Base-by-base conservation (phyloP, 2,797 vertebrate genomes). In the Xyrichtys novacula region DNA sequence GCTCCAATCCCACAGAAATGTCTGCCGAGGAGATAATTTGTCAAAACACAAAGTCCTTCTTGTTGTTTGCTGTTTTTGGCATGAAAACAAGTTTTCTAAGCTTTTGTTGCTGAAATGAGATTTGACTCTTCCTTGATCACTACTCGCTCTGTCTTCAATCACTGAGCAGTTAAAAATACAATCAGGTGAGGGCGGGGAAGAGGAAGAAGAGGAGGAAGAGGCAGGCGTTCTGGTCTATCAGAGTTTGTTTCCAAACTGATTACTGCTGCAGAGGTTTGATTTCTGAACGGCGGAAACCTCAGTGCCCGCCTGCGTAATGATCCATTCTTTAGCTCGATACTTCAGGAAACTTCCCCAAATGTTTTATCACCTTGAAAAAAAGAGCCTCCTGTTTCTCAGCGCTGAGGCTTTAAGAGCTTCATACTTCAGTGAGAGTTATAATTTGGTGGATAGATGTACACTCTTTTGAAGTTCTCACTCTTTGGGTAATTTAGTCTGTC, bases 241-340 rank as follows among this genome's bases (percentile, higher is more conserved):
- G 32, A 55, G 32, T 76, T 69, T 56, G n/a, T 43, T 65, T 78
- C 50, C 47, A 62, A 83, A 62, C 17, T 40, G 38, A 80, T 78
- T 74, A 75, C 19, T 1, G 6, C 31, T 47, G 1, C 15, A 40
- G 7, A 49, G 22, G 65, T 70, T 59, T 46, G 38, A 67, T 53
- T 77, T 76, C 57, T 71, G 26, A 80, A 68, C 59, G 43, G 16
- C 19, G 43, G 38, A 73, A 71, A 65, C 48, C 19, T 66, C 6
- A 25, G 62, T 29, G 8, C n/a, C 38, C 6, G 12, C 22, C 28
- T 38, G 36, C 28, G 39, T 49, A 74, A 62, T 38, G 46, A 69
- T 16, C 26, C 4, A 54, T 19, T 17, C 15, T 49, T 71, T 29
- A 7, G 23, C 50, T 38, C 23, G 66, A 74, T 63, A 46, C 17